Conservation (phyloP, 2,113 vertebrate species). For the Cygnus buccinator region DNA sequence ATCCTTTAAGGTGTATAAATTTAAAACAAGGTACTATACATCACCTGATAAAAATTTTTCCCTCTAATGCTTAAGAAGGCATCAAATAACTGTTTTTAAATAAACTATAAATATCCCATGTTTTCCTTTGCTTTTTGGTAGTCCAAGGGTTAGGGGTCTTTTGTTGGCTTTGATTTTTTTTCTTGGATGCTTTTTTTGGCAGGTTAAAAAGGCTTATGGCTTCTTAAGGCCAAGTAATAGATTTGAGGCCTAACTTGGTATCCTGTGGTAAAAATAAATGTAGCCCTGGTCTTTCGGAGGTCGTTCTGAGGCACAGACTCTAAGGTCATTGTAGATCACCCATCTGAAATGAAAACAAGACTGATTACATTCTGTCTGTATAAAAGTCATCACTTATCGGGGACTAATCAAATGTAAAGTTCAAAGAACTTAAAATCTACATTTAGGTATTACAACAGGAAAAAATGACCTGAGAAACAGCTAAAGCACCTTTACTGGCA, state of each 20-base stretch:
- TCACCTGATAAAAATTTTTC: slow-evolving; percentile 68
- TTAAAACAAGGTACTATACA: slow-evolving; percentile 68
- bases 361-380: not conserved
- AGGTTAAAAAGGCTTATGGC: slow-evolving; percentile 78
- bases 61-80: slow-evolving; percentile 69
- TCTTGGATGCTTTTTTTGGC: slow-evolving; percentile 60
- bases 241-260: slow-evolving; percentile 85
- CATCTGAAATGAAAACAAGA: slow-evolving; percentile 84
- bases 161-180: slow-evolving; percentile 34
- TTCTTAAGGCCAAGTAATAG: slow-evolving; percentile 70
- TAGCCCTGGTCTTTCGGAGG: slow-evolving; percentile 98
- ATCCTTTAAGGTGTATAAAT: slow-evolving; percentile 68
- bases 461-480: not conserved
- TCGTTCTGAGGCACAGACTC: slow-evolving; percentile 96
- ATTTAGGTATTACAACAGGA: not conserved
- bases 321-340: slow-evolving; percentile 99
- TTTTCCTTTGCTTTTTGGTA: slow-evolving; percentile 72
- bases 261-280: slow-evolving; percentile 96
- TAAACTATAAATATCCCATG: slow-evolving; percentile 77
- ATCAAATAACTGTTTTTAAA: slow-evolving; percentile 70
- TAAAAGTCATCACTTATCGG: not conserved
- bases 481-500: not conserved
- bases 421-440: not conserved
- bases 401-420: not conserved
- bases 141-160: slow-evolving; percentile 57